Evolutionary conservation across 2,888 invertebrate species (phyloP).

Genomic region (Amphimallon solstitiale): DNA sequence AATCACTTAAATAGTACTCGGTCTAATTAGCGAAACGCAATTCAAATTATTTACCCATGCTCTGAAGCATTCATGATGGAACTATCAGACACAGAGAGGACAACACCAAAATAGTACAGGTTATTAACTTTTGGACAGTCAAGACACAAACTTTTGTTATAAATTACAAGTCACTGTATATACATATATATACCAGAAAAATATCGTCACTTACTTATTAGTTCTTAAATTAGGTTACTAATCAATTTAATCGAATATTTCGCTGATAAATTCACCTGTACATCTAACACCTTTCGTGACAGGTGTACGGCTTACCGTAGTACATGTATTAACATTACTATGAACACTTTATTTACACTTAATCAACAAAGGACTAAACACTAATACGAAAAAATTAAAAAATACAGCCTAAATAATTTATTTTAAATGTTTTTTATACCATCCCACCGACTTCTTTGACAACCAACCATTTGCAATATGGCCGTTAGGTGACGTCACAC

Average conservation of each 20-base stretch:
- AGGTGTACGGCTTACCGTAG: constrained; percentile 30
- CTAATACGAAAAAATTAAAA: constrained; percentile 44
- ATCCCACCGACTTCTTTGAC: constrained; percentile 50
- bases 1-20: not conserved
- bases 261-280: constrained; percentile 40
- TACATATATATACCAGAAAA: constrained; percentile 17
- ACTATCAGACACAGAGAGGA: constrained; percentile 43
- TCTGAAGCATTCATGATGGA: constrained; percentile 79
- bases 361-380: constrained; percentile 34
- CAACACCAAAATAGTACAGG: constrained; percentile 43
- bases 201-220: constrained; percentile 21
- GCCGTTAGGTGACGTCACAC: constrained; percentile 55
- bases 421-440: constrained; percentile 52
- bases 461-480: constrained; percentile 54
- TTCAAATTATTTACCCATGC: constrained; percentile 73
- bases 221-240: constrained; percentile 32
- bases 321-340: constrained; percentile 21
- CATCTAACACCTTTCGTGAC: constrained; percentile 35
- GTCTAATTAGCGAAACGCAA: not conserved
- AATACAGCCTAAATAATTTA: constrained; percentile 46
- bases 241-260: constrained; percentile 41
- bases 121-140: constrained; percentile 31
- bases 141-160: constrained; percentile 34
- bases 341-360: constrained; percentile 17
- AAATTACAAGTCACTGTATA: constrained; percentile 13